Conservation (phyloP, 2,888 invertebrate genomes). For the Mythimna lalbum region DNA sequence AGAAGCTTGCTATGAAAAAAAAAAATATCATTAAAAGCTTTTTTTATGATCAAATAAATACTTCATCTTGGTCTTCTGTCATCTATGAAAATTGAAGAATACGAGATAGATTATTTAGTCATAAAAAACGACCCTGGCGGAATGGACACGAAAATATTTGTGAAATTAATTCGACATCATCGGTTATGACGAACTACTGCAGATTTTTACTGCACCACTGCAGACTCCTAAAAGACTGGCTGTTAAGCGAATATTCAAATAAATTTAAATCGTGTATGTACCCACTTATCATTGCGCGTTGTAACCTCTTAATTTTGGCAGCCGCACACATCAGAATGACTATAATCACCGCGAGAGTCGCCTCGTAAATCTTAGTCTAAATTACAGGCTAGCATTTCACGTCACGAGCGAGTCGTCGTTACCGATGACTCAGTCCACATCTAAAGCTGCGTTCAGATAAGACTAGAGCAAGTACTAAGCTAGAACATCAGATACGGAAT, state of each 20-base stretch:
- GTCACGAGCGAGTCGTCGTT: constrained; percentile 78
- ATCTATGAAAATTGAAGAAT: too few relatives aligned
- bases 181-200: background rate
- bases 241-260: constrained; percentile 46
- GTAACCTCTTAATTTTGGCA: constrained; percentile 84
- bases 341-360: constrained; percentile 83
- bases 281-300: constrained; percentile 70
- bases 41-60: too few relatives aligned
- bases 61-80: too few relatives aligned
- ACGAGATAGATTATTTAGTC: too few relatives aligned
- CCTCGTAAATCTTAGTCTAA: constrained; percentile 84
- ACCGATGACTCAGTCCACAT: constrained; percentile 77
- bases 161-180: too few relatives aligned
- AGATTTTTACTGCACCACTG: constrained; percentile 11
- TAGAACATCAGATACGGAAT: constrained; percentile 44
- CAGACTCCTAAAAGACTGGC: constrained; percentile 40
- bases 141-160: too few relatives aligned
- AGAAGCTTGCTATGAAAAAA: too few relatives aligned
- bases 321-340: constrained; percentile 79
- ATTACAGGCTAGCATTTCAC: constrained; percentile 82
- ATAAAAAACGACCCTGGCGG: too few relatives aligned
- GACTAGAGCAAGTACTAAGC: constrained; percentile 13
- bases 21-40: too few relatives aligned
- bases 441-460: constrained; percentile 56
- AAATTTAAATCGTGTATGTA: constrained; percentile 57